Evolutionary conservation across 1,140 invertebrate genomes (phyloP), one percentile per base, ranked within the genome.

Genomic region (Chironomus striatipennis): DNA sequence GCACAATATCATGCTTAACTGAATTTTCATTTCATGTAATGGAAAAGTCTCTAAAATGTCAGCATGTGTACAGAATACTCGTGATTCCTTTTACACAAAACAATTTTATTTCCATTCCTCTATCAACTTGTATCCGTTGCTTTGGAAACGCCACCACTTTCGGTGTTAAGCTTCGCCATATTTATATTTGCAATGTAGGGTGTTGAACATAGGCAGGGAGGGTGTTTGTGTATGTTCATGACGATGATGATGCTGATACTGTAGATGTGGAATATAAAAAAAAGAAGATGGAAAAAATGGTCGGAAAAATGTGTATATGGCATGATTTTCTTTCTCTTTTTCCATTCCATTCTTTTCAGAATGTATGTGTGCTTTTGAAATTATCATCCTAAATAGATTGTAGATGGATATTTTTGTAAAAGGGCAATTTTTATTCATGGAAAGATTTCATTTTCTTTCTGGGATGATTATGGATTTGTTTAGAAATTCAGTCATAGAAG

Each of bases 111-210:
- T 20, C 0, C 7, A 17, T 70, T 20, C 17, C 2, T 70, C 65
- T 70, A 18, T 34, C 24, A 34, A 34, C 2, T 34, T 34, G 24
- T 34, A 34, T 34, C 17, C 65, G 65, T 70, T 70, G 65, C 65
- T 70, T 9, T 57, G 65, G 65, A 18, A 70, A 70, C 65, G 17
- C 15, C 65, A n/a, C 47, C 47, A 70, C 65, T 70, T 21, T 70
- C 17, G 18, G 65, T 70, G 65, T 70, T 70, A 70, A 70, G 65
- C 65, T 70, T 70, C 65, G 65, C 65, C 65, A 70, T 70, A 70
- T 70, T 70, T 70, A 57, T 57, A 57, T 57, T 57, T 57, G 47
- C 47, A n/a, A 57, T n/a, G 12, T n/a, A 57, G 47, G 47, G 47
- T 57, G 12, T 57, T n/a, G 47, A 57, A n/a, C 12, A n/a, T n/a